Conservation (phyloP, 2,113 vertebrate species). For the Anolis carolinensis region DNA sequence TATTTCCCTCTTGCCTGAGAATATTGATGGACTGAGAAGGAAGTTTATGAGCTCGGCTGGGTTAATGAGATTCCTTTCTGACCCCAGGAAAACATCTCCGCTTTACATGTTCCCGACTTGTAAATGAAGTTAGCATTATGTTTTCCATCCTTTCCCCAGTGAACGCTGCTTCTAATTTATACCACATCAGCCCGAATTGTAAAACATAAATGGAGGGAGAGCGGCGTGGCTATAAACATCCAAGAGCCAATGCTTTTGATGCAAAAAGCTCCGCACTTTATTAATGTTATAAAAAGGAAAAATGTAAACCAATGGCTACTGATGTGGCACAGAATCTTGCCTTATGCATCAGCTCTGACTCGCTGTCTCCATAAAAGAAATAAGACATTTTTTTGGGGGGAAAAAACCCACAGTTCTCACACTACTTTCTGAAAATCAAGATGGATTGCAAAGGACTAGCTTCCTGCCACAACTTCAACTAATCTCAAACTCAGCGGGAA, state of each 20-base stretch:
- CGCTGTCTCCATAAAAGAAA: constrained; percentile 31
- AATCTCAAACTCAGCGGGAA: not conserved
- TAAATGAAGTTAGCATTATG: constrained; percentile 45
- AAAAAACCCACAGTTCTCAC: not conserved
- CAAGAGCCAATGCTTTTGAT: constrained; percentile 38
- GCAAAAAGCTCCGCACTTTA: constrained; percentile 42
- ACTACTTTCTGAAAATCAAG: constrained; percentile 1
- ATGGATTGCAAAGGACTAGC: not conserved
- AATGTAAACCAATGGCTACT: not conserved
- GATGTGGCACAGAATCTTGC: not conserved
- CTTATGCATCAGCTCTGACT: constrained; percentile 44
- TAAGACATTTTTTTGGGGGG: not conserved
- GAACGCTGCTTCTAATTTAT: constrained; percentile 59
- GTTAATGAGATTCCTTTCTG: constrained; percentile 55
- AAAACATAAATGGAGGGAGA: constrained; percentile 36
- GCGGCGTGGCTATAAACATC: constrained; percentile 22
- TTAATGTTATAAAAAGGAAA: constrained; percentile 10
- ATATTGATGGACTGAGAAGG: constrained; percentile 58
- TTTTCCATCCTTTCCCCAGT: constrained; percentile 50
- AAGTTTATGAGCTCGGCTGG: constrained; percentile 54
- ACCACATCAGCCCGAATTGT: constrained; percentile 43
- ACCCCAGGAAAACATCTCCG: constrained; percentile 49
- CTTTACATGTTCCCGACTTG: constrained; percentile 57
- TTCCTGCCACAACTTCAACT: not conserved
- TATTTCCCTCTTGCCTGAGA: constrained; percentile 17